A percentile compares a stretch with the other conserved stretches of the same genome.
Conservation (phyloP, 2,113 vertebrate species). For the Passer domesticus region DNA sequence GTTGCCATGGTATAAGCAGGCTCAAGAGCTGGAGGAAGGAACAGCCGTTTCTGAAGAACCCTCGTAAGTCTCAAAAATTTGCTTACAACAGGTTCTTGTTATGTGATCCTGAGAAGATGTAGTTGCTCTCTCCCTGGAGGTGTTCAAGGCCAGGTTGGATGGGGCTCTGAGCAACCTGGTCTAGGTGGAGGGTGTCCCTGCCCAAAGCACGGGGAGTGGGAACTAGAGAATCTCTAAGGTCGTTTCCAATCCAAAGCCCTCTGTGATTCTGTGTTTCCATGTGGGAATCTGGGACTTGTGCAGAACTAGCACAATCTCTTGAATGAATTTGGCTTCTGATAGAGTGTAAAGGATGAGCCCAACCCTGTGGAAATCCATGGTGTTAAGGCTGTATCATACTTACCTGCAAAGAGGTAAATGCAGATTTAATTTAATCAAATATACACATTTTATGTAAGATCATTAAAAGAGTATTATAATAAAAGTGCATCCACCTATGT, state of each 20-base stretch:
- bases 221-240: not conserved
- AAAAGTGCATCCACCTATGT: not conserved
- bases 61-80: slow-evolving; percentile 82
- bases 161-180: not conserved
- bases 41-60: slow-evolving; percentile 85
- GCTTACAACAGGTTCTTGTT: not conserved
- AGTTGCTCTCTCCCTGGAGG: not conserved
- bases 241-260: not conserved
- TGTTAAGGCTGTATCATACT: not conserved
- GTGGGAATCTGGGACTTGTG: not conserved
- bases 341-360: not conserved
- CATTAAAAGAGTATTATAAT: not conserved
- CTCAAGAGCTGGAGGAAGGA: slow-evolving; percentile 92
- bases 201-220: fast-evolving
- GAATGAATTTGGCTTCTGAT: not conserved
- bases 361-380: not conserved
- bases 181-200: not conserved
- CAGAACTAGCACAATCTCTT: not conserved
- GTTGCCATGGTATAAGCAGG: slow-evolving; percentile 94
- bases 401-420: not conserved
- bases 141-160: not conserved
- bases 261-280: not conserved
- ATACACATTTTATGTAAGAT: not conserved
- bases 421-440: not conserved
- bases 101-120: not conserved